phyloP scores from a whole-genome alignment of 1,140 invertebrate species.

The Drosophila suzukii region DNA sequence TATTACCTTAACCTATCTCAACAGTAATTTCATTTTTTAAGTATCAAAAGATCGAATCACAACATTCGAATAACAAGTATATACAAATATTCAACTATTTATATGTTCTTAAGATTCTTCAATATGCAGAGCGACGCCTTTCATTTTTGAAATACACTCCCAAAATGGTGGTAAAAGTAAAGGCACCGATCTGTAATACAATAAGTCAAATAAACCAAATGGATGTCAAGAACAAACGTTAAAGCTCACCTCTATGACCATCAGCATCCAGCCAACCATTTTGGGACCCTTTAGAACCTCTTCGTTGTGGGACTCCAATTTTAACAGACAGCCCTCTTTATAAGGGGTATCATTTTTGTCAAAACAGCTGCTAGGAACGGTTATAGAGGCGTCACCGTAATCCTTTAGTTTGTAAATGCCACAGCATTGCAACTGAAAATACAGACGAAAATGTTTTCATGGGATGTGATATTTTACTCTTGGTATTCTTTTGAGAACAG shows the following conservation, averaged over 20 bases:
- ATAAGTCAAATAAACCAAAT: background rate
- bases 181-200: constrained; percentile 44
- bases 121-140: constrained; percentile 61
- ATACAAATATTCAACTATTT: background rate
- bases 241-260: constrained; percentile 59
- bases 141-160: constrained; percentile 64
- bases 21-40: constrained; percentile 1
- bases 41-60: constrained; percentile 3
- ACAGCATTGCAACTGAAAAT: constrained; percentile 58
- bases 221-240: background rate
- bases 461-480: too few species aligned
- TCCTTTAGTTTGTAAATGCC: constrained; percentile 55
- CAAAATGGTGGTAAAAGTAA: constrained; percentile 56
- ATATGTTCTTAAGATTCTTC: background rate
- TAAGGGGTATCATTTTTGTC: constrained; percentile 8
- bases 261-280: constrained; percentile 56
- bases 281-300: constrained; percentile 30
- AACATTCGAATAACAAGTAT: background rate
- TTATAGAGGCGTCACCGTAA: constrained; percentile 43
- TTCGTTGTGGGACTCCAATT: constrained; percentile 43
- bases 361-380: constrained; percentile 58
- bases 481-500: background rate
- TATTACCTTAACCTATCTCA: background rate
- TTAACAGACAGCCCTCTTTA: constrained; percentile 46
- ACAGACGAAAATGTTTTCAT: background rate